phyloP scores from a whole-genome alignment of 1,140 invertebrate genomes.

The Tetramorium alpestre region DNA sequence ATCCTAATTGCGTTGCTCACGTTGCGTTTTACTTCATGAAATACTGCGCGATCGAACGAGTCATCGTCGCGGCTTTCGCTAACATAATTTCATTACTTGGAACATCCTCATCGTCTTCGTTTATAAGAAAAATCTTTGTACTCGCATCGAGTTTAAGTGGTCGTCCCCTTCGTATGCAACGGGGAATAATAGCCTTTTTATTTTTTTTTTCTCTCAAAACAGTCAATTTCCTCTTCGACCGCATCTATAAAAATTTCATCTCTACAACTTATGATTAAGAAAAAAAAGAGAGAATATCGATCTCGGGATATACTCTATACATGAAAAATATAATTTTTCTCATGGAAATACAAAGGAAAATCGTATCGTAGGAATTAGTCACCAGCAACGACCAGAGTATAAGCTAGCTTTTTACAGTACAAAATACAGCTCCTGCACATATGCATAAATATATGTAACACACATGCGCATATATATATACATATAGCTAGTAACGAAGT shows the following conservation, averaged over 20 bases:
- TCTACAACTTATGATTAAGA: conserved; percentile 61
- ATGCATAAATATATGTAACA: conserved; percentile 78
- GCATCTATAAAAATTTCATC: conserved; percentile 79
- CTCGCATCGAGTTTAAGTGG: conserved; percentile 63
- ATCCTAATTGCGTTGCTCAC: conserved; percentile 47
- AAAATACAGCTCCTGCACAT: conserved; percentile 84
- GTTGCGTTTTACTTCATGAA: conserved; percentile 31
- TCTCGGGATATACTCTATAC: conserved; percentile 63
- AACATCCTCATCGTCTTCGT: background rate
- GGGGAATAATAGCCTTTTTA: conserved; percentile 3
- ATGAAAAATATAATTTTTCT: conserved; percentile 71
- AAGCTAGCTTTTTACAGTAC: conserved; percentile 85
- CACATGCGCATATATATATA: conserved; percentile 77
- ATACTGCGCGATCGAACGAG: conserved; percentile 22
- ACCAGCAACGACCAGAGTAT: conserved; percentile 86
- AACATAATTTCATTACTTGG: conserved; percentile 7
- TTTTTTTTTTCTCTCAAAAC: conserved; percentile 15
- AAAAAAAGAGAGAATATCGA: conserved; percentile 45
- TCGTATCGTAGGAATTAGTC: conserved; percentile 78
- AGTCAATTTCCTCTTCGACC: conserved; percentile 21
- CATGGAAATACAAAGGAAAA: conserved; percentile 72
- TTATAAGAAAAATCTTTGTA: conserved; percentile 67
- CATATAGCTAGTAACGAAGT: conserved; percentile 80
- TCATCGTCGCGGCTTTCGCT: background rate
- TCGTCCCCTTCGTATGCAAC: background rate